Conservation (phyloP, 2,113 vertebrate species). For the Hyaena hyaena region DNA sequence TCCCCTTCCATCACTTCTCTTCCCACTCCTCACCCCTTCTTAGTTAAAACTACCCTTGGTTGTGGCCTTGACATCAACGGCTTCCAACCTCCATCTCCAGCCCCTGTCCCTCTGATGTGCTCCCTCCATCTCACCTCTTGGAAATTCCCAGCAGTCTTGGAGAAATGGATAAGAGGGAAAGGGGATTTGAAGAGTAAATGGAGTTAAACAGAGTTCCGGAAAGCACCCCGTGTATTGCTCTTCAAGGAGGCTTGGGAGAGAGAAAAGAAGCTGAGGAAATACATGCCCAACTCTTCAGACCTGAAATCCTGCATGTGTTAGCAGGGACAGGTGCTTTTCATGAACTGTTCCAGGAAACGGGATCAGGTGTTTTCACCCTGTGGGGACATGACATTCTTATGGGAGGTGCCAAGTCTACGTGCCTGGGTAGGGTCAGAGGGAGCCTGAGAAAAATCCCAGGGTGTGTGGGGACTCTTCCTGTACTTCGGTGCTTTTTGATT, state of each 20-base stretch:
- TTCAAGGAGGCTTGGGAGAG: background rate
- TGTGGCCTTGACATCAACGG: background rate
- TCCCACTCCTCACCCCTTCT: background rate
- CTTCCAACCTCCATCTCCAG: background rate
- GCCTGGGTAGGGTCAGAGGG: too few species aligned
- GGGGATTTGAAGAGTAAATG: background rate
- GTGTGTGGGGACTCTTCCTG: background rate
- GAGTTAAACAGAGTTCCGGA: constrained; percentile 7
- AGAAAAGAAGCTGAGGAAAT: background rate
- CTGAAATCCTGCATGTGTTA: background rate
- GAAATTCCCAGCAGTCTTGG: background rate
- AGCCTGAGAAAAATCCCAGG: background rate
- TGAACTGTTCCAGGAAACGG: background rate
- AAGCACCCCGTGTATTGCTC: background rate
- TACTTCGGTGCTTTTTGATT: background rate
- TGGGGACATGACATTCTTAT: background rate
- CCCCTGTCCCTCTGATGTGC: accelerated
- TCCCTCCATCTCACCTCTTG: background rate
- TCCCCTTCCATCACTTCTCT: background rate
- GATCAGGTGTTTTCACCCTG: background rate
- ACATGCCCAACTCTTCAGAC: background rate
- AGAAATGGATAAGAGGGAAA: background rate
- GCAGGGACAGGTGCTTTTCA: background rate
- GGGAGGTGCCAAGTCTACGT: background rate
- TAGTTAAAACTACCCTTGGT: background rate